Base-by-base conservation (phyloP, 2,888 invertebrate species). In the Sinelater perroti region DNA sequence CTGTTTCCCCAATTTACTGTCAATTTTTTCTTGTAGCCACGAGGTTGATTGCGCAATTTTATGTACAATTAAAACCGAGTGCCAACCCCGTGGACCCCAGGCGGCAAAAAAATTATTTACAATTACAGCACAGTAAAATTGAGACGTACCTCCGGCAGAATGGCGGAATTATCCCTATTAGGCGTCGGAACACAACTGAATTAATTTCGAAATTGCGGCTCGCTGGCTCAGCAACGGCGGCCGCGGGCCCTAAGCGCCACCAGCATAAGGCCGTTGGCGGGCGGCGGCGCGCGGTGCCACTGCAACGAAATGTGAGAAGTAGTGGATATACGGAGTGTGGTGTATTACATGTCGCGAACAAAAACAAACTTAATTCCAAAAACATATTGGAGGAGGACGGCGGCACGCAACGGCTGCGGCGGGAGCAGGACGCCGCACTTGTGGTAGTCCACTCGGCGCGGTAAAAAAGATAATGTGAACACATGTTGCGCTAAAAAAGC, bases 381-480 rank as follows among this genome's bases (percentile, higher is more conserved):
- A 47, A 5, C 21, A 24, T 14, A 16, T 33, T 42, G 17, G 44
- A 52, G 6, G 38, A 54, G 38, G 54, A 54, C 17, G 30, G 16
- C 10, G 2, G 2, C n/a, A n/a, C n/a, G n/a, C n/a, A n/a, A n/a
- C n/a, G n/a, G n/a, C n/a, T n/a, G n/a, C n/a, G n/a, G n/a, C n/a
- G n/a, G n/a, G n/a, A n/a, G n/a, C n/a, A n/a, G n/a, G n/a, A n/a
- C n/a, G n/a, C n/a, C n/a, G n/a, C n/a, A n/a, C n/a, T n/a, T n/a
- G n/a, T n/a, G n/a, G n/a, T n/a, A n/a, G n/a, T n/a, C 16, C 24
- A 24, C n/a, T 2, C 16, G 30, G 16, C 24, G 35, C 18, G 16
- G n/a, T 46, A 28, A 38, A 46, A 46, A 30, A 54, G 54, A 54
- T 54, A 53, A 53, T 53, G 31, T 10, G 38, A 54, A 54, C 54